Evolutionary conservation across 2,797 vertebrate species (phyloP).

Genomic region (Leptodactylus fallax): DNA sequence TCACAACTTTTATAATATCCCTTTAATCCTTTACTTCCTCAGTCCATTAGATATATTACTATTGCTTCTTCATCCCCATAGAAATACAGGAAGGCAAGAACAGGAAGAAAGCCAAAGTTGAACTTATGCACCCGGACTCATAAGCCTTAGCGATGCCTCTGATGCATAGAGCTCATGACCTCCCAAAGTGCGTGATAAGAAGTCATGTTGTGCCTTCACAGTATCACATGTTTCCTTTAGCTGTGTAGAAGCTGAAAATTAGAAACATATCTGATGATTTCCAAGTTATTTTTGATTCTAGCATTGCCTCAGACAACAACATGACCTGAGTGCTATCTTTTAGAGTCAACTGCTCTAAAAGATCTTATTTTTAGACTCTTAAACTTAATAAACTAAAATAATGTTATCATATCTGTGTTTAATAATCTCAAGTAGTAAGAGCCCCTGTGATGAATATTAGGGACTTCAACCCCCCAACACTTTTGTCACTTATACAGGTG

Average conservation of each 20-base stretch:
- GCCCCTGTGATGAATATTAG: too few species aligned
- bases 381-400: too few species aligned
- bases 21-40: neutral
- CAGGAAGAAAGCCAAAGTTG: neutral
- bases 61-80: neutral
- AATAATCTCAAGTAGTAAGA: too few species aligned
- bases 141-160: neutral
- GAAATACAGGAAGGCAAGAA: neutral
- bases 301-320: neutral
- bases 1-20: too few species aligned
- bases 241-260: too few species aligned
- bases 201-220: neutral
- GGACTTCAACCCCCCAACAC: too few species aligned
- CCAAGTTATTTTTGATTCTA: too few species aligned
- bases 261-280: neutral
- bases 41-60: neutral
- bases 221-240: neutral
- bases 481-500: too few species aligned
- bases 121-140: neutral
- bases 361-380: neutral
- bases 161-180: neutral
- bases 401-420: too few species aligned
- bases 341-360: neutral
- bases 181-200: neutral
- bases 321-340: neutral